A percentile compares a stretch with the other conserved stretches of the same genome.
Conservation (phyloP, 2,113 vertebrate genomes). For the Sciurus niger region DNA sequence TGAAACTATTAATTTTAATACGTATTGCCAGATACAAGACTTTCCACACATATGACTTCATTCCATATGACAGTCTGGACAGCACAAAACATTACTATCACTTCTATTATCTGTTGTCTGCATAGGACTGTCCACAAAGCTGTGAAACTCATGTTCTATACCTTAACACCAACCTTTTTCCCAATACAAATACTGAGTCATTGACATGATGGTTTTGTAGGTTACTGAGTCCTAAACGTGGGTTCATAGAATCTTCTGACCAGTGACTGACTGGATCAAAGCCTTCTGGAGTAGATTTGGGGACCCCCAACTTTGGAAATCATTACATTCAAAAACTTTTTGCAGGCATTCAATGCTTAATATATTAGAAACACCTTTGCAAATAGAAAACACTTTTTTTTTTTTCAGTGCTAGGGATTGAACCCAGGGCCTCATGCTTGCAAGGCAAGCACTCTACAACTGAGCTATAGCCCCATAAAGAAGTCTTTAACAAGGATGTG, state of each 20-base stretch:
- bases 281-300: not conserved
- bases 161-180: not conserved
- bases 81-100: not conserved
- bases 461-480: too few relatives aligned
- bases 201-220: not conserved
- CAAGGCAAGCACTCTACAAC: too few relatives aligned
- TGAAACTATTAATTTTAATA: slow-evolving; percentile 1
- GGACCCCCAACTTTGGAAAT: not conserved
- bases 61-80: not conserved
- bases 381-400: not conserved
- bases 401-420: too few relatives aligned
- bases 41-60: not conserved
- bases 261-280: not conserved
- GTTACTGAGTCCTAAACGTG: not conserved
- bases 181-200: not conserved
- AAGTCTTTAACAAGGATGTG: not conserved
- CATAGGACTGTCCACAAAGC: not conserved
- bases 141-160: not conserved
- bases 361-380: slow-evolving; percentile 8
- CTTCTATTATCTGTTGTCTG: not conserved
- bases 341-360: not conserved
- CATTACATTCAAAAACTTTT: not conserved
- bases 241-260: not conserved
- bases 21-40: not conserved
- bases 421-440: too few relatives aligned